Base-by-base conservation (phyloP, 2,113 vertebrate genomes). In the Falcunculus frontatus region DNA sequence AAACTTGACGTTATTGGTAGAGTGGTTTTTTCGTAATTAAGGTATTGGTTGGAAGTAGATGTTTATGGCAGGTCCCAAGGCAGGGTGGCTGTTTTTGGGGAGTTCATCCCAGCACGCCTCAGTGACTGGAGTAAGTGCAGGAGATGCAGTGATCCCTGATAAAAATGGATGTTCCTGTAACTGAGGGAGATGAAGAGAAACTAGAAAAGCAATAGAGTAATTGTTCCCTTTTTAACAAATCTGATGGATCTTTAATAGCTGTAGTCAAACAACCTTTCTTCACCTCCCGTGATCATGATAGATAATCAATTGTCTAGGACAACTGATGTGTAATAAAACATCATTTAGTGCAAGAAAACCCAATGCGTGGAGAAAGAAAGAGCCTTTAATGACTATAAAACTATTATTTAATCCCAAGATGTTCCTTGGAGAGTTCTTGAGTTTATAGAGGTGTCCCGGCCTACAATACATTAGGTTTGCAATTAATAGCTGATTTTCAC, bases 271-370 rank as follows among this genome's bases (percentile, higher is more conserved):
- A 89, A 78, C 73, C 64, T 80, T 85, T 89, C 73, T 69, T 92
- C 90, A 90, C 89, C 84, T 82, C 72, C 56, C 37, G 2, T 93
- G 84, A 93, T 96, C 67, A 20, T 39, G 90, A 92, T 94, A 89
- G 82, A 37, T 95, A 93, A 95, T 96, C 90, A 85, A 85, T 96
- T 90, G 90, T 80, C 73, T 29, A 13, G 78, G 73, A 89, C 87
- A 95, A 67, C 30, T 85, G 92, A 95, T 91, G 91, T 82, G 67
- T 65, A 95, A 82, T 96, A 87, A 94, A 94, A 91, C 49, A 88
- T 77, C 84, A 47, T 84, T 82, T 63, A 95, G 79, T 50, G 79
- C 67, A 59, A 62, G 79, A 92, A 76, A 82, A 77, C 84, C 72
- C 53, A 63, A 50, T 41, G 52, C 20, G 6, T 72, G 89, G 81